Percentiles rank a stretch among this genome's conserved stretches.
These are phyloP conservation scores for Pammene aurita DNA, from an alignment of 2,888 invertebrate species.

Conservation along the genomic window DNA sequence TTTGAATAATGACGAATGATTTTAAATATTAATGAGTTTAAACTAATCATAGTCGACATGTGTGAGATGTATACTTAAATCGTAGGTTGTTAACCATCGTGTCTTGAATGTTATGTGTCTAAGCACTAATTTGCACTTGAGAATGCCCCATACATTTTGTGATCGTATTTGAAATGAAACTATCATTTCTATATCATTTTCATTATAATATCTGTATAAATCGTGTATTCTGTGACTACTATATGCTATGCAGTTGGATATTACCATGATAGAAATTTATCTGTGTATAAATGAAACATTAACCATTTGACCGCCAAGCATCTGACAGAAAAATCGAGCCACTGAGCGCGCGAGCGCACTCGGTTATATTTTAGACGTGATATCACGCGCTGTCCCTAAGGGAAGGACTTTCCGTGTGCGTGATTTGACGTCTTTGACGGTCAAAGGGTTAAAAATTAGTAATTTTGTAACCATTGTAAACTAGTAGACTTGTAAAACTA, in stretches of 20 bases:
- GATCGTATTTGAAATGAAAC: background rate
- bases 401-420: too few relatives aligned
- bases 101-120: constrained; percentile 36
- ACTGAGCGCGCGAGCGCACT: too few relatives aligned
- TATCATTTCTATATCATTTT: background rate
- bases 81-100: constrained; percentile 36
- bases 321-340: too few relatives aligned
- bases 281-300: constrained; percentile 25
- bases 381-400: too few relatives aligned
- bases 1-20: constrained; percentile 17
- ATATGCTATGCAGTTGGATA: background rate
- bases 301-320: too few relatives aligned
- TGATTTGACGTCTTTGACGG: too few relatives aligned
- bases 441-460: constrained; percentile 18
- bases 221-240: constrained; percentile 11
- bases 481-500: constrained; percentile 41
- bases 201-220: constrained; percentile 11
- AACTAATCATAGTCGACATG: constrained; percentile 11
- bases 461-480: constrained; percentile 35
- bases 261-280: constrained; percentile 12
- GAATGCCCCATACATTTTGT: constrained; percentile 20
- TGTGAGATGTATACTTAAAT: constrained; percentile 20
- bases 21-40: constrained; percentile 10
- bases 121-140: constrained; percentile 31
- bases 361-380: too few relatives aligned